phyloP scores from a whole-genome alignment of 2,888 invertebrate species.

The Lasioglossum morio region DNA sequence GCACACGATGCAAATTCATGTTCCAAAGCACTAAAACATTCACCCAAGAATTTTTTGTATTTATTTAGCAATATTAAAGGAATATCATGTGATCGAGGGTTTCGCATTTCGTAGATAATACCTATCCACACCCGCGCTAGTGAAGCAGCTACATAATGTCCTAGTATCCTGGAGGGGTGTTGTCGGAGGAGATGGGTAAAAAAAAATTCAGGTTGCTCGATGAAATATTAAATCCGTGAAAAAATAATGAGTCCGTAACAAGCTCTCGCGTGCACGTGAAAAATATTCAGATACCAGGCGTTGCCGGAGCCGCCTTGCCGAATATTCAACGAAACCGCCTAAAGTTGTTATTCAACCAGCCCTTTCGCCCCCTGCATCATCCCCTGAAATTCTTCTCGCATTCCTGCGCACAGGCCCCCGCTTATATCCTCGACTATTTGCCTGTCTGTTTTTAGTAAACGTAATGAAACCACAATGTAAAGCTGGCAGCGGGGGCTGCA shows the following conservation, averaged over 20 bases:
- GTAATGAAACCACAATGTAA: constrained; percentile 43
- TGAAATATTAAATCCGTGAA: neutral
- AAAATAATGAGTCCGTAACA: constrained; percentile 3
- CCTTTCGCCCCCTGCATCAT: neutral
- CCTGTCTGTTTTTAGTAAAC: constrained; percentile 28
- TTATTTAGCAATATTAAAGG: too few relatives aligned
- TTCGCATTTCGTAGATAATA: too few relatives aligned
- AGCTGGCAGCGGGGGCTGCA: neutral
- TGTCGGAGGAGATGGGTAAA: too few relatives aligned
- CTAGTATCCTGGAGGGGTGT: too few relatives aligned
- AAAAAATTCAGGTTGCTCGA: too few relatives aligned
- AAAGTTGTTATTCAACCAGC: constrained; percentile 17
- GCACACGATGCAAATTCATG: too few relatives aligned
- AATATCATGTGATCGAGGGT: too few relatives aligned
- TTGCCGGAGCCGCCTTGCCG: neutral
- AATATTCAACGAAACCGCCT: constrained; percentile 24
- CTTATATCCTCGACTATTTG: constrained; percentile 12
- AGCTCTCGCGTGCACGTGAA: neutral
- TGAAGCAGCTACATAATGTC: too few relatives aligned
- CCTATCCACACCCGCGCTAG: too few relatives aligned
- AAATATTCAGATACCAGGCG: neutral
- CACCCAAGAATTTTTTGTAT: too few relatives aligned
- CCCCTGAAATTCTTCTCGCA: constrained; percentile 13
- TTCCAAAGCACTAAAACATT: too few relatives aligned
- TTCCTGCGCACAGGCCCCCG: neutral